Evolutionary conservation across 2,113 vertebrate species (phyloP).

Genomic region (Thymallus thymallus): DNA sequence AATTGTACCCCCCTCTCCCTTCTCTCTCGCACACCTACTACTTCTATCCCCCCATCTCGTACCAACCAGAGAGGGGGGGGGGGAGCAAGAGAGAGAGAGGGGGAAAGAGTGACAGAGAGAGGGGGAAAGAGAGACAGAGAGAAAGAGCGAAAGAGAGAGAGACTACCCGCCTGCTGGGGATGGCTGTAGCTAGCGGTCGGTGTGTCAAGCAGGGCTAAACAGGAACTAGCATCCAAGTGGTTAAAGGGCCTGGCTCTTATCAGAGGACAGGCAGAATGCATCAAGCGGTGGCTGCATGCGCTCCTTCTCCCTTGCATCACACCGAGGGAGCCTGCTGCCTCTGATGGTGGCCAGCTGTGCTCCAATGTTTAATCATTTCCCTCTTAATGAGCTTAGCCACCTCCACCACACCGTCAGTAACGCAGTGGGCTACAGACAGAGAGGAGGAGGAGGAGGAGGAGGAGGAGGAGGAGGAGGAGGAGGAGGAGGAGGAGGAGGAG

Average conservation of each 20-base stretch:
- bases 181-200: conserved; percentile 41
- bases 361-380: conserved; percentile 79
- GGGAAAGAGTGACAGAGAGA: conserved; percentile 30
- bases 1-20: conserved; percentile 39
- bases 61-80: not conserved
- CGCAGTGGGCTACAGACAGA: conserved; percentile 52
- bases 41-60: conserved; percentile 32
- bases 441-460: too few relatives aligned
- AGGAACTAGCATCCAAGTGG: conserved; percentile 72
- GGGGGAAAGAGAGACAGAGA: conserved; percentile 4
- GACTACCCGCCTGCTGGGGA: conserved; percentile 43
- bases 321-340: conserved; percentile 3
- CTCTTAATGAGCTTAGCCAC: conserved; percentile 79
- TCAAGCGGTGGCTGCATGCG: conserved; percentile 74
- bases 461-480: too few relatives aligned
- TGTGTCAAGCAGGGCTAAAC: conserved; percentile 74
- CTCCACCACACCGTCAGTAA: conserved; percentile 65
- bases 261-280: conserved; percentile 80
- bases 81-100: too few relatives aligned
- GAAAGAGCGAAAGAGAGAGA: conserved; percentile 28
- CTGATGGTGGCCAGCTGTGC: conserved; percentile 78
- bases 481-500: too few relatives aligned
- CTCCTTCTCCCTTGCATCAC: conserved; percentile 31
- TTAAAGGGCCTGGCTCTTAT: conserved; percentile 78
- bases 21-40: conserved; percentile 34